phyloP scores from a whole-genome alignment of 2,113 vertebrate species.

The Ahaetulla prasina region DNA sequence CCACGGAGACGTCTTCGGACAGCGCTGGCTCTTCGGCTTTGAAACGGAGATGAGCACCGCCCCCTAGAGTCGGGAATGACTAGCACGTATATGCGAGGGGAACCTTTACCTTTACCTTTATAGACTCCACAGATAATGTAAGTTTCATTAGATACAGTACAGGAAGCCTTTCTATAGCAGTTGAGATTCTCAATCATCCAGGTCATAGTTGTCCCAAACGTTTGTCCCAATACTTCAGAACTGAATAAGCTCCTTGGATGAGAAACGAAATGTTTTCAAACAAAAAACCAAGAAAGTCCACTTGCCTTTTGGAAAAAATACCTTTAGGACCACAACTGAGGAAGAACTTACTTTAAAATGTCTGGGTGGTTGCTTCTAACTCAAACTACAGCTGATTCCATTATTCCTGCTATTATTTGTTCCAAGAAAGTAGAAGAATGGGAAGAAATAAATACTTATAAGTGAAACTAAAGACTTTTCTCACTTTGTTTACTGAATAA shows the following conservation, averaged over 20 bases:
- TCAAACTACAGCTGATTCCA: neutral
- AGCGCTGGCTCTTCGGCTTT: no score
- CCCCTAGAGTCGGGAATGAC: no score
- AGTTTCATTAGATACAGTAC: neutral
- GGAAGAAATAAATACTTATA: neutral
- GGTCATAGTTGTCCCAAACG: neutral
- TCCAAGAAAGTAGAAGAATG: neutral
- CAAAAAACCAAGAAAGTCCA: neutral
- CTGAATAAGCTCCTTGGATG: neutral
- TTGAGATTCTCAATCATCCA: neutral
- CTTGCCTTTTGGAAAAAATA: neutral
- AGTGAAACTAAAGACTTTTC: neutral
- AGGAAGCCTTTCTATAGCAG: neutral
- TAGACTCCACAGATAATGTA: neutral
- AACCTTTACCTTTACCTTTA: no score
- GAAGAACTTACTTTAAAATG: neutral
- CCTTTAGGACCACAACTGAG: neutral
- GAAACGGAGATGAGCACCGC: no score
- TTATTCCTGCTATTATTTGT: neutral
- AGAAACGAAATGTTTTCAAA: neutral
- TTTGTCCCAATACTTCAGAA: neutral
- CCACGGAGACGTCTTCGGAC: no score
- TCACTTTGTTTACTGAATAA: neutral
- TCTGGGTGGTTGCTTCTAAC: neutral
- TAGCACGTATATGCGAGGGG: no score